Base-by-base conservation (phyloP, 2,797 vertebrate genomes). In the Sebastes taczanowskii region DNA sequence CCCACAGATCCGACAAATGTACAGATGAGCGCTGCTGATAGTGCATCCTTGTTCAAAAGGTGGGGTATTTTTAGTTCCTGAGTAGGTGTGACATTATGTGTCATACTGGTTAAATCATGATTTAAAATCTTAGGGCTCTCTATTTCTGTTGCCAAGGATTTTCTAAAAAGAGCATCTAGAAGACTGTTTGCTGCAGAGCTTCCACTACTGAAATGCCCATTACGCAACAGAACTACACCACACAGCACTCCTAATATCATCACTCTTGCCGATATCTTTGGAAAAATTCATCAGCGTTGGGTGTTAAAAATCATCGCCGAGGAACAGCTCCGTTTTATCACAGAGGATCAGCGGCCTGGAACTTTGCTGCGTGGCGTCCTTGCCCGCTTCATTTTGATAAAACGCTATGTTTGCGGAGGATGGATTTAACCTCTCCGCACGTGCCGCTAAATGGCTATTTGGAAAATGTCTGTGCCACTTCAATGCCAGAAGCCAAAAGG, bases 401-500 rank as follows among this genome's bases (percentile, higher is more conserved):
- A 93, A 91, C 77, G 79, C 74, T 13, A 18, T 78, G 88, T 84
- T 92, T 92, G 85, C 29, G 18, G 29, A 83, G 81, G 83, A 92
- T 74, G 78, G 86, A 93, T 92, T 80, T 77, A 85, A 89, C 80
- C 81, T 77, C 82, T 86, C 84, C 23, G 32, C 78, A 71, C 29
- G 23, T 82, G 83, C 78, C 71, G 71, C 70, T 88, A 91, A 94
- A 92, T 60, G 87, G 86, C 85, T 83, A 80, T 92, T 91, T 89
- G 89, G 88, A 91, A 93, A 91, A 91, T 80, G 87, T 63, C 78
- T 59, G 81, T 63, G 86, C 86, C 90, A 91, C 88, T 91, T 89
- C 86, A 89, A 84, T 88, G 90, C 89, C 90, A 92, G 74, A 78
- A 92, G 91, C 90, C 92, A 91, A 93, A 90, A 95, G 93, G 92